phyloP scores from a whole-genome alignment of 2,113 vertebrate genomes.

The Isichthys henryi region DNA sequence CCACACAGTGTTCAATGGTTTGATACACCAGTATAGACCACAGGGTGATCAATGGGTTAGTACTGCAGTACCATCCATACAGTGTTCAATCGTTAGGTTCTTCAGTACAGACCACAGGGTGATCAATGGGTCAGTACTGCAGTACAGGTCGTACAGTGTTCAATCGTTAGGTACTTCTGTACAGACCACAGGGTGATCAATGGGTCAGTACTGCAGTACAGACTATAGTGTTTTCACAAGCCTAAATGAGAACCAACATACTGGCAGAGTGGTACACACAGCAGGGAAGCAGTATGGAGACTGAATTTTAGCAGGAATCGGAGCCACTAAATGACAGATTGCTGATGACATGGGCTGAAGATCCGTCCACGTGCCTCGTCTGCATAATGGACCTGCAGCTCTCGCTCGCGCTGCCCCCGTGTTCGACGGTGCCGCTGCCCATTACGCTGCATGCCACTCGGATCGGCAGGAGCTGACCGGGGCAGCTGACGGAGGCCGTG shows the following conservation, averaged over 20 bases:
- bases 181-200: background rate
- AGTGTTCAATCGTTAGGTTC: background rate
- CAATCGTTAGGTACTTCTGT: background rate
- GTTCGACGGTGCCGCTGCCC: background rate
- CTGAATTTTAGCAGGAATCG: background rate
- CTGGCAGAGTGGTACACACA: background rate
- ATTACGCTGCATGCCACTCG: background rate
- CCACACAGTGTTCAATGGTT: background rate
- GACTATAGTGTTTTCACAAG: background rate
- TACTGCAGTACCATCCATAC: background rate
- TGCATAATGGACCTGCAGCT: background rate
- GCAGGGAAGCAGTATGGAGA: background rate
- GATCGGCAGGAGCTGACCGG: background rate
- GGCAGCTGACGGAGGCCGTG: background rate
- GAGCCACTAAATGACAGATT: conserved; percentile 5
- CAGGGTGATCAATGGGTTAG: background rate
- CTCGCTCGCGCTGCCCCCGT: background rate
- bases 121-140: no score
- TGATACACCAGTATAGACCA: background rate
- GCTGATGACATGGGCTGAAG: background rate
- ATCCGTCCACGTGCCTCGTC: background rate
- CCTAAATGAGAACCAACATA: background rate
- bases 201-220: background rate
- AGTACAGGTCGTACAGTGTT: no score
- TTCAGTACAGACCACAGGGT: background rate